These are phyloP conservation scores for Platyura marginata DNA, from an alignment of 1,140 invertebrate species.

Conservation along the genomic window DNA sequence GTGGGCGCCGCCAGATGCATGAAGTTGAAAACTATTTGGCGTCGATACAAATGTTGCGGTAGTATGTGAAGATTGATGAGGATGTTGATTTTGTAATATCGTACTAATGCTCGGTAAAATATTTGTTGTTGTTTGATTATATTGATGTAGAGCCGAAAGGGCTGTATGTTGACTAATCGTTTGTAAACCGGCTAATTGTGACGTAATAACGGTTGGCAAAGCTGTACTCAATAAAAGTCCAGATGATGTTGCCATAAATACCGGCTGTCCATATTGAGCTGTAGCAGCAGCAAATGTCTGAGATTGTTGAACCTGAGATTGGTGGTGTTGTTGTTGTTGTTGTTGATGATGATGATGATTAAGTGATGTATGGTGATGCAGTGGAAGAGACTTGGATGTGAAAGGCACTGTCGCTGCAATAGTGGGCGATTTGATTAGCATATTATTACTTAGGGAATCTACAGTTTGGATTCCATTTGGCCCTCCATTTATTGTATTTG, in stretches of 20 bases:
- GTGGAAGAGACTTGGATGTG: not conserved
- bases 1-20: not conserved
- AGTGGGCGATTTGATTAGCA: not conserved
- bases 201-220: slow-evolving; percentile 11
- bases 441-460: not conserved
- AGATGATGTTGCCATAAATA: slow-evolving; percentile 21
- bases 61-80: slow-evolving; percentile 6
- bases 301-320: not conserved
- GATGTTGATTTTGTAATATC: slow-evolving; percentile 12
- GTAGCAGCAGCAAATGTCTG: not conserved
- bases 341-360: not conserved
- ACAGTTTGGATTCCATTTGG: not conserved
- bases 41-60: slow-evolving; percentile 7
- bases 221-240: slow-evolving; percentile 16
- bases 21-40: slow-evolving; percentile 4
- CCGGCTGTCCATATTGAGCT: slow-evolving; percentile 6
- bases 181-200: slow-evolving; percentile 1
- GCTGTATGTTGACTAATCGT: slow-evolving; percentile 4
- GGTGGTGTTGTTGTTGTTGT: not conserved
- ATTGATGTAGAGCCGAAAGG: slow-evolving; percentile 16
- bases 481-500: not conserved
- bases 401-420: not conserved
- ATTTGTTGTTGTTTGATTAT: slow-evolving; percentile 3
- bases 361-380: not conserved
- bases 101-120: slow-evolving; percentile 16